Base-by-base conservation (phyloP, 2,797 vertebrate species). In the Sternarchorhynchus goeldii region DNA sequence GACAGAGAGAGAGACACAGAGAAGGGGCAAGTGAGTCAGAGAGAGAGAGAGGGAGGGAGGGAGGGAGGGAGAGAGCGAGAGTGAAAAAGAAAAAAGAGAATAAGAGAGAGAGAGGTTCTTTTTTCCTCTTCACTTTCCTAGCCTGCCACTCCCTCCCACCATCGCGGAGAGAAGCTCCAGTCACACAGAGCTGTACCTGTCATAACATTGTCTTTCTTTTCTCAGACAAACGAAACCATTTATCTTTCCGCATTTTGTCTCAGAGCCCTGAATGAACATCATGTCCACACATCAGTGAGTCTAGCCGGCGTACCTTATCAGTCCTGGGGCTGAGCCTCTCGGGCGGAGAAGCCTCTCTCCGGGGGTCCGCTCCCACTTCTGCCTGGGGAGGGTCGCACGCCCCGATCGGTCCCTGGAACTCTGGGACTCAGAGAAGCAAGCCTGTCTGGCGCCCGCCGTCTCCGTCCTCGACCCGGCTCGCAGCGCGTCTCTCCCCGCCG, bases 391-490 rank as follows among this genome's bases (percentile, higher is more conserved):
- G 29, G 36, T 56, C 56, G 36, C 39, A 70, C 86, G 82, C 80
- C 86, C 86, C 81, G 87, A 88, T 86, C 84, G 68, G 85, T 91
- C 86, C 90, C 91, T 88, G 87, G 89, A 87, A 91, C 92, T 93
- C 92, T 86, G 89, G 90, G 90, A n/a, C n/a, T n/a, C n/a, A 89
- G 90, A 91, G 91, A 92, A 90, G 87, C 88, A 89, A 92, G 90
- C 89, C 88, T 90, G 92, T 90, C 86, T 86, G 90, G 84, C 89
- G 89, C 90, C 87, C 77, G 78, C 83, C 86, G 39, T 64, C 74
- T 83, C 73, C 73, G 86, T 88, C 87, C 57, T 57, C 76, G 65
- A n/a, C 79, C 85, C 87, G 73, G 84, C 79, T 79, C 53, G 80
- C 77, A 65, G 2, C 79, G 69, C 67, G 25, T 79, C 83, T 70